Evolutionary conservation across 2,888 invertebrate genomes (phyloP), one percentile per base, ranked within the genome.

Genomic region (Heliconius ethilla): DNA sequence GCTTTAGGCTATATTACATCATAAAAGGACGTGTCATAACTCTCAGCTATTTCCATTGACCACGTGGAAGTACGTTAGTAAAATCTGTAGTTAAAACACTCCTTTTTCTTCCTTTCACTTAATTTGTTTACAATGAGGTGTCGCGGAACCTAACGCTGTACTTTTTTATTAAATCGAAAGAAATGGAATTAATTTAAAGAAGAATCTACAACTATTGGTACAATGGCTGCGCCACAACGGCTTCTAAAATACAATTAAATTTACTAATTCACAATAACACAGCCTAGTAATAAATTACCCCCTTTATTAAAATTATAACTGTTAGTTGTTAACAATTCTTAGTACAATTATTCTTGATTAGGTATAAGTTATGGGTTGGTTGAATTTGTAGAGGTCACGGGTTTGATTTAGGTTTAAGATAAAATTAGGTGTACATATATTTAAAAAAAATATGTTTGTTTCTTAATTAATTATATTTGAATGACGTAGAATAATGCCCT

Each of bases 341-440:
- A 69, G 67, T 69, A 69, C 67, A 69, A 69, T 69, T 69, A 69
- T 69, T 40, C 67, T 69, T 69, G 67, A 69, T 69, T 69, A 69
- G 25, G 67, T 5, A n/a, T n/a, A 69, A 69, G 15, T 40, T 69
- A 69, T 69, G 67, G 25, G 37, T 40, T 69, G n/a, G 40, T 40
- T 69, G 25, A 40, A 9, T 40, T 69, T 40, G 67, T 69, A 15
- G 40, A 40, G 67, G 67, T 69, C 67, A 69, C 67, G 72, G 72
- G 72, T 72, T 72, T 33, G 72, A 72, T 72, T 72, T 29, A 10
- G 15, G 55, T 7, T 70, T 59, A n/a, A n/a, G 72, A 72, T 72
- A 72, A 72, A 55, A 72, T 72, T 69, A 67, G 15, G 13, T 25
- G 5, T 40, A 10, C 67, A 40, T 40, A n/a, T 40, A 67, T n/a